Conservation (phyloP, 2,797 vertebrate genomes). For the Antennarius maculatus region DNA sequence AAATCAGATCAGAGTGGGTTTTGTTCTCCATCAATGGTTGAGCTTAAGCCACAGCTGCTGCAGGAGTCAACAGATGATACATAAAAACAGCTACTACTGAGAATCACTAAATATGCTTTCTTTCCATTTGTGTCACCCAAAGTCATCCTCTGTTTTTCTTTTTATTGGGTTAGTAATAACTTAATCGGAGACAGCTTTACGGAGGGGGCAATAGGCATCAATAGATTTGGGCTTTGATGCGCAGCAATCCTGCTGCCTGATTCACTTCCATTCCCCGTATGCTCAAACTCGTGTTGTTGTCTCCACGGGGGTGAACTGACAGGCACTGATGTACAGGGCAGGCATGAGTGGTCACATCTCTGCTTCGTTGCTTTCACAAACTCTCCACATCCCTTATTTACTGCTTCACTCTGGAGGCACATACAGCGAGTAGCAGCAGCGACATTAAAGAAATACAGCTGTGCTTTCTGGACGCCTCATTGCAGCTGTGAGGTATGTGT, state of each 20-base stretch:
- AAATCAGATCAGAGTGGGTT: slow-evolving; percentile 67
- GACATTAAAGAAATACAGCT: slow-evolving; percentile 45
- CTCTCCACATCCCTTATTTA: slow-evolving; percentile 62
- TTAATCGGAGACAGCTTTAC: slow-evolving; percentile 21
- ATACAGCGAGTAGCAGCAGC: slow-evolving; percentile 19
- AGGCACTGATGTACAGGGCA: slow-evolving; percentile 67
- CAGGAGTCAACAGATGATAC: slow-evolving; percentile 29
- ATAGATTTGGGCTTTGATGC: slow-evolving; percentile 36
- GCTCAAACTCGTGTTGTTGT: slow-evolving; percentile 47
- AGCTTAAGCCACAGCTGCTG: background rate
- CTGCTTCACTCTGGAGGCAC: slow-evolving; percentile 47
- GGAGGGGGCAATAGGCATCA: slow-evolving; percentile 8
- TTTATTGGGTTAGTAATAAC: slow-evolving; percentile 23
- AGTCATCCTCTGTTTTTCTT: slow-evolving; percentile 13
- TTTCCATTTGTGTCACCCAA: slow-evolving; percentile 4
- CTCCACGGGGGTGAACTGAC: slow-evolving; percentile 65
- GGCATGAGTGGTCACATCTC: slow-evolving; percentile 54
- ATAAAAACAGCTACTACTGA: background rate
- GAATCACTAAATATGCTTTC: slow-evolving; percentile 18
- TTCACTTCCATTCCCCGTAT: slow-evolving; percentile 48
- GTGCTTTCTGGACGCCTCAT: slow-evolving; percentile 26
- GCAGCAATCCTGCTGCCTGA: slow-evolving; percentile 50
- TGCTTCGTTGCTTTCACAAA: slow-evolving; percentile 62
- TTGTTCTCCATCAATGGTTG: slow-evolving; percentile 31
- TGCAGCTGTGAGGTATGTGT: slow-evolving; percentile 26